Conservation (phyloP, 1,140 invertebrate genomes). For the Campoletis sonorensis region DNA sequence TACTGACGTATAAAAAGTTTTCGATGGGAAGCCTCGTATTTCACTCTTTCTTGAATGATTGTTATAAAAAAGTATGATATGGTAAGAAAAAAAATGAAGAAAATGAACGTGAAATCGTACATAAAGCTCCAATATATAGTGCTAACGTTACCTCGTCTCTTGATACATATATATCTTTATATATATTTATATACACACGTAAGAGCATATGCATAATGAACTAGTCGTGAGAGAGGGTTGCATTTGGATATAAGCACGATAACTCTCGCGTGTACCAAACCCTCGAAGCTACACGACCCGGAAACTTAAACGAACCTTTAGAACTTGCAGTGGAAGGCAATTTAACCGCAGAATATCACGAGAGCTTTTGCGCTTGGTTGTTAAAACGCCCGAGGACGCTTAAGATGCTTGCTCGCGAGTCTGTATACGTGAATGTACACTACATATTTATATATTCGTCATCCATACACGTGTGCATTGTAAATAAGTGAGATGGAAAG, state of each 20-base stretch:
- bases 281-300: constrained; percentile 60
- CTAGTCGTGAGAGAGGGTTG: neutral
- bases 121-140: too few species aligned
- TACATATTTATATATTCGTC: neutral
- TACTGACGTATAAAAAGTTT: too few species aligned
- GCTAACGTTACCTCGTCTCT: too few species aligned
- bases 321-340: constrained; percentile 53
- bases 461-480: neutral
- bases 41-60: too few species aligned
- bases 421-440: neutral
- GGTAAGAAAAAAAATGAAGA: too few species aligned
- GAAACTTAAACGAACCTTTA: constrained; percentile 63
- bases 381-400: constrained; percentile 23
- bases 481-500: neutral
- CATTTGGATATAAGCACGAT: neutral
- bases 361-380: neutral
- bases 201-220: neutral
- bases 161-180: too few species aligned
- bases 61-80: too few species aligned
- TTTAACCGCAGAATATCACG: constrained; percentile 48
- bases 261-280: constrained; percentile 31
- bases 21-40: too few species aligned
- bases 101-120: too few species aligned
- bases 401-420: neutral
- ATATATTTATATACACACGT: neutral